Evolutionary conservation across 2,888 invertebrate genomes (phyloP).

Genomic region (Drosophila merina): DNA sequence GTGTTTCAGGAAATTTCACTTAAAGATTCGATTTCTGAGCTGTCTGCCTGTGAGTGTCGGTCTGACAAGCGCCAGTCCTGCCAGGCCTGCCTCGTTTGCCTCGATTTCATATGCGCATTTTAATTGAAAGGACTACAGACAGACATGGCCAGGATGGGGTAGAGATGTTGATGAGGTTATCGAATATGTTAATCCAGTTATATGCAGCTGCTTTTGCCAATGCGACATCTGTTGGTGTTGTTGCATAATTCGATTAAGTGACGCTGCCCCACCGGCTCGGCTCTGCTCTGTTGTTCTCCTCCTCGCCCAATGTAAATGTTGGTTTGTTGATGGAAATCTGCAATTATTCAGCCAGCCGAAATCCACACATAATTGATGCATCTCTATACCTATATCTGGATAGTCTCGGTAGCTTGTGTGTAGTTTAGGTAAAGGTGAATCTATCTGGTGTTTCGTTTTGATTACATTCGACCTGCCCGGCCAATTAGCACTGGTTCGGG

Average conservation of each 20-base stretch:
- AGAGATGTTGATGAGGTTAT: constrained; percentile 47
- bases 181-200: constrained; percentile 71
- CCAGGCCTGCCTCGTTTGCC: constrained; percentile 49
- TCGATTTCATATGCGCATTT: constrained; percentile 65
- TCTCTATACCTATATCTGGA: constrained; percentile 5
- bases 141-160: constrained; percentile 8
- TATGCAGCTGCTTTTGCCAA: constrained; percentile 41
- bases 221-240: constrained; percentile 43
- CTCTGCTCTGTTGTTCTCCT: constrained; percentile 9
- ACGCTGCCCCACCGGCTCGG: constrained; percentile 34
- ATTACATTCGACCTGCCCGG: constrained; percentile 64
- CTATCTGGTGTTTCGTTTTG: constrained; percentile 63
- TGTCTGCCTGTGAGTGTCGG: constrained; percentile 24
- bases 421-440: constrained; percentile 48
- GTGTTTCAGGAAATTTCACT: constrained; percentile 55
- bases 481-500: constrained; percentile 58
- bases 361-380: constrained; percentile 71
- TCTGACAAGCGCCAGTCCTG: constrained; percentile 29
- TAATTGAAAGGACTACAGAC: constrained; percentile 56
- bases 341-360: constrained; percentile 67
- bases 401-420: not conserved
- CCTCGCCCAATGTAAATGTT: constrained; percentile 61
- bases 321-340: constrained; percentile 50
- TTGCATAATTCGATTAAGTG: constrained; percentile 74
- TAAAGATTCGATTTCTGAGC: constrained; percentile 52